A percentile compares a stretch with the other conserved stretches of the same genome.
Conservation (phyloP, 2,888 invertebrate species). For the Ceraclea dissimilis region DNA sequence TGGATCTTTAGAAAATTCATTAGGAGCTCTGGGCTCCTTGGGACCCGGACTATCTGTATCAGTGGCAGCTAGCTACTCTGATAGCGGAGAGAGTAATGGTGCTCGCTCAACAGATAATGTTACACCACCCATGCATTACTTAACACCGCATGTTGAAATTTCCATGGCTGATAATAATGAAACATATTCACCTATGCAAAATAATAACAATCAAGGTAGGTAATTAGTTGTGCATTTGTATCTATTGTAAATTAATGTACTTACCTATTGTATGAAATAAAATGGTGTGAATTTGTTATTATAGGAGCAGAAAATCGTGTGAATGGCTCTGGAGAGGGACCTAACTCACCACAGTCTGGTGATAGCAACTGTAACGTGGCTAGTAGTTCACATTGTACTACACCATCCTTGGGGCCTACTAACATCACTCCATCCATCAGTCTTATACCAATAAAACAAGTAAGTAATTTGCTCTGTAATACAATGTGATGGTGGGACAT, state of each 20-base stretch:
- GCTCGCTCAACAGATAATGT: constrained; percentile 78
- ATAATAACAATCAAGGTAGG: constrained; percentile 38
- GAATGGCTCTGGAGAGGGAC: constrained; percentile 57
- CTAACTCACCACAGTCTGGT: constrained; percentile 73
- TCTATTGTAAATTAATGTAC: no score
- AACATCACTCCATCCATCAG: constrained; percentile 79
- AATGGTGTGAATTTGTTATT: no score
- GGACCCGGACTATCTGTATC: constrained; percentile 59
- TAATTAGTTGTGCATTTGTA: constrained; percentile 17
- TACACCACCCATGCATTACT: constrained; percentile 85
- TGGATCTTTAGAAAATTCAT: constrained; percentile 44
- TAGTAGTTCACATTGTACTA: constrained; percentile 54
- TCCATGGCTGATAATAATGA: constrained; percentile 80
- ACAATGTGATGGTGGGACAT: no score
- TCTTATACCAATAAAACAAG: constrained; percentile 78
- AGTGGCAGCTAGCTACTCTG: constrained; percentile 68
- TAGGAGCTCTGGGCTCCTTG: constrained; percentile 48
- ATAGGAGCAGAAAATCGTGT: constrained; percentile 41
- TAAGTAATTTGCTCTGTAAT: no score
- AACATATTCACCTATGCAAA: constrained; percentile 52
- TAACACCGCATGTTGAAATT: constrained; percentile 87
- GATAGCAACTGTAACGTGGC: constrained; percentile 70
- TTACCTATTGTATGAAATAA: no score
- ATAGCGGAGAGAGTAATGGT: constrained; percentile 76
- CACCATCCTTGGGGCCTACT: constrained; percentile 44